A percentile compares a stretch with the other conserved stretches of the same genome.
These are phyloP conservation scores for Drosophila sproati DNA, from an alignment of 1,140 invertebrate genomes.

Conservation along the genomic window DNA sequence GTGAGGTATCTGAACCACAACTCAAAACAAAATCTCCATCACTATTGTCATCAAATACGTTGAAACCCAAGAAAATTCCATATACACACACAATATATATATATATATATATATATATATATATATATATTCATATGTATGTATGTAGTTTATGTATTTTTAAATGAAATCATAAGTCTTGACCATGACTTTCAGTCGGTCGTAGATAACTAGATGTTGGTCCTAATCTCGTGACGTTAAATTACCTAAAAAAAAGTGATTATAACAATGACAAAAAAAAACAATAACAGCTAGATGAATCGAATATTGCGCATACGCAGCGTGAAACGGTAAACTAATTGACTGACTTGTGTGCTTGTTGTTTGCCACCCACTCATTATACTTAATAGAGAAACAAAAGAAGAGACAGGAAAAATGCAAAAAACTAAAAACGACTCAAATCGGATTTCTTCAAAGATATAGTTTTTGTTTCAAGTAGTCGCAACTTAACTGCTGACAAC, in stretches of 20 bases:
- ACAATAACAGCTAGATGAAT: conserved; percentile 18
- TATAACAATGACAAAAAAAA: conserved; percentile 4
- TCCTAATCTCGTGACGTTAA: conserved; percentile 19
- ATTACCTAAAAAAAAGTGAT: conserved; percentile 17
- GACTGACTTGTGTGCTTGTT: conserved; percentile 6
- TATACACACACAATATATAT: background rate
- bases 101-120: background rate
- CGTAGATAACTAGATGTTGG: conserved; percentile 19
- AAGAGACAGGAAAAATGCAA: background rate
- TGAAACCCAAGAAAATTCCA: background rate
- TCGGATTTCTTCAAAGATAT: background rate
- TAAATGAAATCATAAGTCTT: conserved; percentile 37
- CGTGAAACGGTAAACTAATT: conserved; percentile 28
- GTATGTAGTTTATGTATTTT: background rate
- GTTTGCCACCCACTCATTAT: conserved; percentile 23
- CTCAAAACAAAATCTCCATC: background rate
- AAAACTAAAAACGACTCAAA: background rate
- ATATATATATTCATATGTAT: background rate
- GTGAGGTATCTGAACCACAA: conserved; percentile 3
- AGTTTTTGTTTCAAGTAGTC: background rate
- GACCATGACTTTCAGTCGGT: conserved; percentile 46
- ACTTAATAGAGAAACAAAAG: conserved; percentile 5
- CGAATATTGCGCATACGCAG: conserved; percentile 41
- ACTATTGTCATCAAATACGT: background rate
- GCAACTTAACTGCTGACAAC: background rate